A percentile compares a stretch with the other conserved stretches of the same genome.
These are phyloP conservation scores for Myripristis murdjan DNA, from an alignment of 2,797 vertebrate species.

Conservation along the genomic window DNA sequence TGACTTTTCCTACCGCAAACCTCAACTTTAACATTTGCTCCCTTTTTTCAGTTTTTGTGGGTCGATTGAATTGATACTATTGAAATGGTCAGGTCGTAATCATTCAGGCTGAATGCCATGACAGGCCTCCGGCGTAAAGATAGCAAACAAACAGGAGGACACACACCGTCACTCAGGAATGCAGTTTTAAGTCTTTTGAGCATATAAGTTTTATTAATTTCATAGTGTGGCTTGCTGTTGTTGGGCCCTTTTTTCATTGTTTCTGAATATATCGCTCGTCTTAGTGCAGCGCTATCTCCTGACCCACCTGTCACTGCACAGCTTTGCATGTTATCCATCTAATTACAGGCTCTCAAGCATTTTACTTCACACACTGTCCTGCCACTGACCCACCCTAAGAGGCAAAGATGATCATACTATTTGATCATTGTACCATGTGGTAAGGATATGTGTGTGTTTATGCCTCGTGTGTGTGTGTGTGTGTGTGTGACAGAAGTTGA, in stretches of 20 bases:
- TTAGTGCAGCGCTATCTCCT: too few species aligned
- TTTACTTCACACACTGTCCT: neutral
- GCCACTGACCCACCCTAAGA: neutral
- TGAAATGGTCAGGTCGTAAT: neutral
- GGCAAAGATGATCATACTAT: neutral
- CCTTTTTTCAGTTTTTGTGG: neutral
- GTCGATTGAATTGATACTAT: neutral
- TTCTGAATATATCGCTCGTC: too few species aligned
- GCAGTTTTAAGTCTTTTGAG: too few species aligned
- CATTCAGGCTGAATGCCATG: neutral
- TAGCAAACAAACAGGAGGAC: neutral
- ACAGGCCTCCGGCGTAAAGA: neutral
- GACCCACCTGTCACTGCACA: too few species aligned
- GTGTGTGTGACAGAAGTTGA: constrained; percentile 20
- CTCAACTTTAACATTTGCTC: neutral
- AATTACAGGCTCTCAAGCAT: too few species aligned
- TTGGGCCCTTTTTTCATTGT: too few species aligned
- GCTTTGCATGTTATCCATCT: too few species aligned
- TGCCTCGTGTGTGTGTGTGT: constrained; percentile 7
- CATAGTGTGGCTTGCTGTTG: too few species aligned
- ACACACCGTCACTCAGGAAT: neutral
- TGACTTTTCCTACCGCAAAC: constrained; percentile 21
- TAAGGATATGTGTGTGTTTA: constrained; percentile 18
- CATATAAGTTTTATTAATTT: too few species aligned
- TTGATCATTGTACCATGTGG: constrained; percentile 4